Base-by-base conservation (phyloP, 2,113 vertebrate genomes). In the Paradisaea rubra region DNA sequence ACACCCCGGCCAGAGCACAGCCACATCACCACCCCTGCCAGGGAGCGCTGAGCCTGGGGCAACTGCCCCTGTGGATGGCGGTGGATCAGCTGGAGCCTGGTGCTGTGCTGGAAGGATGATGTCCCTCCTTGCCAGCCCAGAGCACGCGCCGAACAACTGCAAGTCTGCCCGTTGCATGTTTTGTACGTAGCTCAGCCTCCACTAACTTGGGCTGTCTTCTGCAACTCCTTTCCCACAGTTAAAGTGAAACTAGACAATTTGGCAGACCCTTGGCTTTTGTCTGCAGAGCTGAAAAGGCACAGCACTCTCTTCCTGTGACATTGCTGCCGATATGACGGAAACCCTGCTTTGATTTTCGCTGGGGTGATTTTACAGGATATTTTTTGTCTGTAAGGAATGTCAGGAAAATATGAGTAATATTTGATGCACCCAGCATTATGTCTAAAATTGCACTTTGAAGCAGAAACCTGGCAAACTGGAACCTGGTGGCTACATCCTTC, bases 131-230 rank as follows among this genome's bases (percentile, higher is more conserved):
- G 50, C 52, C 64, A 70, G 52, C n/a, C 41, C 37, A 53, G 44
- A 54, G 44, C 52, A 52, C 1, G 1, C 7, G 60, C 39, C 2
- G 2, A 81, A 50, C 24, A 27, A 39, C 52, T 49, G 18, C 44
- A 17, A 25, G 33, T 13, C 63, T 59, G 27, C 30, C 23, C 0
- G 0, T 4, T 10, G 15, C 28, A 16, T 9, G 13, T 42, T 88
- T 54, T 54, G 25, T 77, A 3, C 4, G 21, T 31, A 59, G 68
- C 78, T 66, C 42, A 81, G 35, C 45, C 30, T 81, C 81, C 81
- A 7, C 28, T 59, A 2, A 30, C 69, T 39, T 41, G 50, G 27
- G 19, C 27, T 72, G 30, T 82, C 63, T 82, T 53, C 54, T 54
- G 37, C 30, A 82, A 31, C 33, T 44, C 30, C 45, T 87, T 93